These are phyloP conservation scores for Osmerus mordax DNA, from an alignment of 2,113 vertebrate species.

Conservation along the genomic window DNA sequence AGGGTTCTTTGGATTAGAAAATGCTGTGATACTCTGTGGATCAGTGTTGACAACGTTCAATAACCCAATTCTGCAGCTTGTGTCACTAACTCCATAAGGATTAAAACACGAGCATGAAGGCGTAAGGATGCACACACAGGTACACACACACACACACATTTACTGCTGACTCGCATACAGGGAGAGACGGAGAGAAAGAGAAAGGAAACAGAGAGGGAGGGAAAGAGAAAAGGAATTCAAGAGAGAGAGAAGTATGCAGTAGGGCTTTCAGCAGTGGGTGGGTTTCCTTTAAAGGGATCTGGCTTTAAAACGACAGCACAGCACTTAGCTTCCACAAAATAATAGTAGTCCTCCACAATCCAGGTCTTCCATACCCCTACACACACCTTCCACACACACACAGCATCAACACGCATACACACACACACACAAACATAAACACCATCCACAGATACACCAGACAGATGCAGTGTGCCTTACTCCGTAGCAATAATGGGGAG, in stretches of 20 bases:
- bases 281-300: slow-evolving; percentile 7
- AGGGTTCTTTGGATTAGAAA: slow-evolving; percentile 28
- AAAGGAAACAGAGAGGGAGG: neutral
- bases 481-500: neutral
- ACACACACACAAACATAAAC: too few relatives aligned
- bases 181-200: neutral
- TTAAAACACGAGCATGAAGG: too few relatives aligned
- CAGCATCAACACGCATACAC: too few relatives aligned
- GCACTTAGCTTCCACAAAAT: neutral
- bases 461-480: neutral
- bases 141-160: neutral
- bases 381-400: too few relatives aligned
- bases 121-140: too few relatives aligned
- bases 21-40: slow-evolving; percentile 8
- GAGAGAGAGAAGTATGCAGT: neutral
- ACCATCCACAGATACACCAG: too few relatives aligned
- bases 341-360: neutral
- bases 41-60: neutral
- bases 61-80: too few relatives aligned
- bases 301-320: neutral
- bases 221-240: neutral
- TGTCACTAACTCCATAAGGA: too few relatives aligned
- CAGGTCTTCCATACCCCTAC: too few relatives aligned
- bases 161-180: neutral
- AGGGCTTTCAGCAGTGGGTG: neutral